These are phyloP conservation scores for Myiagra hebetior DNA, from an alignment of 2,113 vertebrate species.

Conservation along the genomic window DNA sequence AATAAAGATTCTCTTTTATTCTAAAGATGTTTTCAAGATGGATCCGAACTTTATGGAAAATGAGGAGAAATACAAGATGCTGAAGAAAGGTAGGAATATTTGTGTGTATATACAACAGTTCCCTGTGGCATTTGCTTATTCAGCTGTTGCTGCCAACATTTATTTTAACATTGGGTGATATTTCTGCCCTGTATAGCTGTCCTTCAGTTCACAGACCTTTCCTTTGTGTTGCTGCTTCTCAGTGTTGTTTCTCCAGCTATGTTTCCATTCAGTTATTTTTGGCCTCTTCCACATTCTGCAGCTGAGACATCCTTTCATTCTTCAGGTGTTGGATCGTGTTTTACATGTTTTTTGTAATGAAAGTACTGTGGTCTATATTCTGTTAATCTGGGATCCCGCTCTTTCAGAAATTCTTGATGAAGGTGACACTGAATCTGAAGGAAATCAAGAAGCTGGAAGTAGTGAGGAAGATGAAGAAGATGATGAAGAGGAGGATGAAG, in stretches of 20 bases:
- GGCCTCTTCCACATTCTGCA: background rate
- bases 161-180: background rate
- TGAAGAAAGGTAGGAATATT: slow-evolving; percentile 84
- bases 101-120: background rate
- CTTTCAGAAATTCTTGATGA: slow-evolving; percentile 93
- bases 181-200: background rate
- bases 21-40: slow-evolving; percentile 95
- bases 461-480: slow-evolving; percentile 87
- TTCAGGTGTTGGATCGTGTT: background rate
- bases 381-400: background rate
- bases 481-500: slow-evolving; percentile 79
- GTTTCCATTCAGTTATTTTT: background rate
- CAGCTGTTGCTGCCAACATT: background rate
- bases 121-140: background rate
- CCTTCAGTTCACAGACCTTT: background rate
- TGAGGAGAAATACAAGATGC: slow-evolving; percentile 93
- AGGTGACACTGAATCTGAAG: slow-evolving; percentile 89
- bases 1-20: slow-evolving; percentile 12
- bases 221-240: background rate
- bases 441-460: slow-evolving; percentile 83
- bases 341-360: background rate
- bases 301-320: background rate
- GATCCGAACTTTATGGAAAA: slow-evolving; percentile 94
- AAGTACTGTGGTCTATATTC: background rate
- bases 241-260: background rate